Evolutionary conservation across 1,140 invertebrate species (phyloP).

Genomic region (Phymorhynchus buccinoides): DNA sequence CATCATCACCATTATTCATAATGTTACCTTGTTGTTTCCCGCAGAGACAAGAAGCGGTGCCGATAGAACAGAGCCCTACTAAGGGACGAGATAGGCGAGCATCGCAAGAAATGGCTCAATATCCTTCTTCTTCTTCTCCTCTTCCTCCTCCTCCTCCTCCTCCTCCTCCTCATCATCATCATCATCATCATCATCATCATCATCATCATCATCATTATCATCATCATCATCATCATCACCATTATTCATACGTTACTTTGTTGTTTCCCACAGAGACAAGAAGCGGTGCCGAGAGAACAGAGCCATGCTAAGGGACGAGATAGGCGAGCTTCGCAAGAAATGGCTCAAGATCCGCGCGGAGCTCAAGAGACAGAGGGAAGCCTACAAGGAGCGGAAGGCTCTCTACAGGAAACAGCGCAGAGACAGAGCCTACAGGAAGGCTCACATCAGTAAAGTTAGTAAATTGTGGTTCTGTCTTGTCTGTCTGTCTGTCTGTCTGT

Average conservation of each 20-base stretch:
- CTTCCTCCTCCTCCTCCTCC: too few species aligned
- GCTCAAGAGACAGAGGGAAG: slow-evolving; percentile 23
- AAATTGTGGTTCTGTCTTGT: neutral
- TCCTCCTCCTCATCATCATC: too few species aligned
- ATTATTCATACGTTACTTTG: too few species aligned
- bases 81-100: slow-evolving; percentile 49
- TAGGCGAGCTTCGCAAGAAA: slow-evolving; percentile 44
- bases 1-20: too few species aligned
- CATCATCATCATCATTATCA: too few species aligned
- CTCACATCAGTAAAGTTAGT: neutral
- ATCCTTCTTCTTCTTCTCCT: too few species aligned
- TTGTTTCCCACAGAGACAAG: slow-evolving; percentile 38
- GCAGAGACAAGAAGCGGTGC: too few species aligned
- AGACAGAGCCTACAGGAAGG: neutral
- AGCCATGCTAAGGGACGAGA: slow-evolving; percentile 42
- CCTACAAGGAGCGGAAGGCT: neutral
- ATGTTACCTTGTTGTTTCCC: too few species aligned
- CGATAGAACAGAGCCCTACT: too few species aligned
- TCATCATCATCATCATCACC: too few species aligned
- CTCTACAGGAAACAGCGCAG: neutral
- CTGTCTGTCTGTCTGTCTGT: neutral
- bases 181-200: too few species aligned
- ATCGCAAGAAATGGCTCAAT: too few species aligned
- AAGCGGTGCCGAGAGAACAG: slow-evolving; percentile 45
- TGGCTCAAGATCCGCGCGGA: slow-evolving; percentile 38